phyloP scores from a whole-genome alignment of 2,888 invertebrate species.

The Gymnosoma rotundatum region DNA sequence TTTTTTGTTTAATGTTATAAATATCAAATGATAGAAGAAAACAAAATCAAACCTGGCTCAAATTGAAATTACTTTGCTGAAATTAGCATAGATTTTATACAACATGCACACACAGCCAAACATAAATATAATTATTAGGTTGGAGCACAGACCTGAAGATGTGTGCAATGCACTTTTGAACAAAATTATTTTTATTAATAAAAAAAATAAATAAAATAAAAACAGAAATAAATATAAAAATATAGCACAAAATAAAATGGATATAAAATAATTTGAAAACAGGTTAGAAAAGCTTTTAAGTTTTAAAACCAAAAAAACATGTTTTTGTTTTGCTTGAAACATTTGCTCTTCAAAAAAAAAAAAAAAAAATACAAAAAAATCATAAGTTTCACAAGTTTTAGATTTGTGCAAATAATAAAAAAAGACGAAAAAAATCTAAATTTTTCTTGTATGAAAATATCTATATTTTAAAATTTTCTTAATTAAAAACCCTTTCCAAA shows the following conservation, averaged over 20 bases:
- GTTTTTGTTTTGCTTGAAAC: neutral
- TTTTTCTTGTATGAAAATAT: no score
- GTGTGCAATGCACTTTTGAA: conserved; percentile 33
- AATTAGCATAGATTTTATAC: conserved; percentile 46
- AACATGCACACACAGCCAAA: neutral
- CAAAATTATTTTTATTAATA: conserved; percentile 23
- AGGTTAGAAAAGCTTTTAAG: conserved; percentile 36
- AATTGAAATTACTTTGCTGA: conserved; percentile 30
- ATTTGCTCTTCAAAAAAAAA: neutral
- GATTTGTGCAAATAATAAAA: neutral
- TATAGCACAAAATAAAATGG: neutral
- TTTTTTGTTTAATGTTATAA: neutral
- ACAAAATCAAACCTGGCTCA: conserved; percentile 17
- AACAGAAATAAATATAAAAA: conserved; percentile 2
- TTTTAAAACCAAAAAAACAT: conserved; percentile 26
- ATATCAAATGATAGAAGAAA: conserved; percentile 26
- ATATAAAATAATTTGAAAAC: conserved; percentile 31
- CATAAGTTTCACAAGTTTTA: neutral
- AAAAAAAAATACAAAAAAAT: neutral
- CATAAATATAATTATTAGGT: neutral
- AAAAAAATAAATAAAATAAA: conserved; percentile 5
- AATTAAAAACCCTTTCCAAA: no score
- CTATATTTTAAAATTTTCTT: no score
- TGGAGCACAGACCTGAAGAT: conserved; percentile 13
- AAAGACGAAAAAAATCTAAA: no score